Evolutionary conservation across 2,113 vertebrate genomes (phyloP).

Genomic region (Phalacrocorax brasilianus): DNA sequence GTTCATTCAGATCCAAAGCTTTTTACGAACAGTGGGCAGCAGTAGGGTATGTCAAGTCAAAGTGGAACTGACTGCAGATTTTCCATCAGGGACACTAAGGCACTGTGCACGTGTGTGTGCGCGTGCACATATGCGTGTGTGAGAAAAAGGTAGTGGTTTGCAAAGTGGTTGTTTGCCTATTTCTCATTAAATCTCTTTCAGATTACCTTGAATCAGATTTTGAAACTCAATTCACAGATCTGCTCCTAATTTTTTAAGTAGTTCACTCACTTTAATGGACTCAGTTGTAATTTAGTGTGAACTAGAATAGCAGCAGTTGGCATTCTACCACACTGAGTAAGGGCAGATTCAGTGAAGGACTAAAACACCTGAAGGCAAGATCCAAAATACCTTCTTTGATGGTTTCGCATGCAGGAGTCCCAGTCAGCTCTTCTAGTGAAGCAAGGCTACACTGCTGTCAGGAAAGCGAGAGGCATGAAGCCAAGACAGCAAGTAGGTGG

Average conservation of each 20-base stretch:
- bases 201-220: neutral
- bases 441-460: neutral
- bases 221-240: neutral
- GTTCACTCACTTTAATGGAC: neutral
- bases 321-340: neutral
- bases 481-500: neutral
- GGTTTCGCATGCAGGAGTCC: neutral
- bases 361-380: neutral
- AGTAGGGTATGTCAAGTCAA: neutral
- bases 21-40: neutral
- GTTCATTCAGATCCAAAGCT: neutral
- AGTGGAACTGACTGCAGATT: neutral
- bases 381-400: neutral
- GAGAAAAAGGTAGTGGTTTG: neutral
- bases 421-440: neutral
- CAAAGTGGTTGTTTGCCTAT: neutral
- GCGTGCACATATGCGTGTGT: accelerated
- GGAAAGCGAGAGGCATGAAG: neutral
- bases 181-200: neutral
- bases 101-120: accelerated
- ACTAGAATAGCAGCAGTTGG: neutral
- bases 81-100: neutral
- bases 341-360: neutral
- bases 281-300: neutral
- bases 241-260: neutral